A percentile compares a stretch with the other conserved stretches of the same genome.
phyloP scores from a whole-genome alignment of 2,797 vertebrate genomes.

The Lacerta agilis region DNA sequence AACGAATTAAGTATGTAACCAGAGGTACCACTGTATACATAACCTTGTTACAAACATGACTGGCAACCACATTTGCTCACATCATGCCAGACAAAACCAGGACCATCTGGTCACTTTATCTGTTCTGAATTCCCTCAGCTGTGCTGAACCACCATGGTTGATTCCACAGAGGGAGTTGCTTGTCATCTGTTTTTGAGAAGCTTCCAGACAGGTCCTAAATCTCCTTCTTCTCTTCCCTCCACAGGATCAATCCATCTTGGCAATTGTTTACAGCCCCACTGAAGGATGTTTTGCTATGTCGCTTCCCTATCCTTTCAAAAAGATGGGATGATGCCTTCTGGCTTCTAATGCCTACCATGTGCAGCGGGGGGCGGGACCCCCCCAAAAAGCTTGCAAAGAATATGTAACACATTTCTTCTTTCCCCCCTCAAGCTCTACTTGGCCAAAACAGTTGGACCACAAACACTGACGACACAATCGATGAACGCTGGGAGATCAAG shows the following conservation, averaged over 20 bases:
- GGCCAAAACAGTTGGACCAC: slow-evolving; percentile 57
- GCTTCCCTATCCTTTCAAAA: background rate
- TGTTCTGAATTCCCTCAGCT: background rate
- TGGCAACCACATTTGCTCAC: background rate
- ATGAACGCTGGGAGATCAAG: slow-evolving; percentile 47
- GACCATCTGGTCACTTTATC: slow-evolving; percentile 29
- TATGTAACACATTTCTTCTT: slow-evolving; percentile 27
- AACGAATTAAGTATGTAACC: no score
- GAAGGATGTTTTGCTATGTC: slow-evolving; percentile 23
- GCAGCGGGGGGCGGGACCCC: background rate
- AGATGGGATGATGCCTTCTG: slow-evolving; percentile 46
- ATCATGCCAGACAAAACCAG: background rate
- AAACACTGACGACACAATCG: slow-evolving; percentile 34
- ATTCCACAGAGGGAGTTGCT: background rate
- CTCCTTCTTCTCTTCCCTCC: background rate
- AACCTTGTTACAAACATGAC: background rate
- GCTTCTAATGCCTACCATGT: slow-evolving; percentile 56
- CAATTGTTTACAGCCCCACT: background rate
- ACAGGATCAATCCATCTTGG: background rate
- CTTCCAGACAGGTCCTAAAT: background rate
- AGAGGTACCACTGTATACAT: no score
- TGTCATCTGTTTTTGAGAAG: background rate
- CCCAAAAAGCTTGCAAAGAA: background rate
- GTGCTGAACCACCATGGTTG: background rate
- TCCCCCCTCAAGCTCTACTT: slow-evolving; percentile 15